Conservation (phyloP, 1,140 invertebrate species). For the Pygmarrhopalites habei region DNA sequence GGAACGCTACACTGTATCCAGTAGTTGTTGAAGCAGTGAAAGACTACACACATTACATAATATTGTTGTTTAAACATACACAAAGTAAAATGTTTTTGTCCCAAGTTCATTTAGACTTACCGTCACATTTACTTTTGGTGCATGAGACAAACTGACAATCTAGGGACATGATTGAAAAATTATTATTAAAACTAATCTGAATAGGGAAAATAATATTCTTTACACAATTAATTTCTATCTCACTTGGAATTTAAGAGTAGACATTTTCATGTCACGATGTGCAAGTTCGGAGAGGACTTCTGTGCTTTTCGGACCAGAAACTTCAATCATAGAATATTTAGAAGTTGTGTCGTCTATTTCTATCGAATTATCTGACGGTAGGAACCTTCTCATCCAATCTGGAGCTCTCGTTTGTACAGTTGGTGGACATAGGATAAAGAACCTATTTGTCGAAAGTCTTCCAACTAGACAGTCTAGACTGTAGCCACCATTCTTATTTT, state of each 20-base stretch:
- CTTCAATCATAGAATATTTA: neutral
- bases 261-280: slow-evolving; percentile 1
- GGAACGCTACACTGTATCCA: slow-evolving; percentile 76
- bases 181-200: too few relatives aligned
- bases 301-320: slow-evolving; percentile 48
- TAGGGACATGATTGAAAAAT: slow-evolving; percentile 41
- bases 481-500: slow-evolving; percentile 69
- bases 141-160: slow-evolving; percentile 66
- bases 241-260: slow-evolving; percentile 1
- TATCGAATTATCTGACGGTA: neutral
- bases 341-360: neutral
- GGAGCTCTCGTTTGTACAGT: neutral
- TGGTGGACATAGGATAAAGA: neutral
- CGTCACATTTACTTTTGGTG: slow-evolving; percentile 69
- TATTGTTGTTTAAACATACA: too few relatives aligned
- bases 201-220: too few relatives aligned
- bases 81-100: too few relatives aligned
- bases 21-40: too few relatives aligned
- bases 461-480: slow-evolving; percentile 74
- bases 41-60: too few relatives aligned
- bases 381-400: neutral
- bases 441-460: neutral
- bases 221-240: too few relatives aligned
- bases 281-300: neutral
- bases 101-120: slow-evolving; percentile 72